Percentiles rank a stretch among this genome's conserved stretches.
phyloP scores from a whole-genome alignment of 2,797 vertebrate genomes.

The Lepus townsendii region DNA sequence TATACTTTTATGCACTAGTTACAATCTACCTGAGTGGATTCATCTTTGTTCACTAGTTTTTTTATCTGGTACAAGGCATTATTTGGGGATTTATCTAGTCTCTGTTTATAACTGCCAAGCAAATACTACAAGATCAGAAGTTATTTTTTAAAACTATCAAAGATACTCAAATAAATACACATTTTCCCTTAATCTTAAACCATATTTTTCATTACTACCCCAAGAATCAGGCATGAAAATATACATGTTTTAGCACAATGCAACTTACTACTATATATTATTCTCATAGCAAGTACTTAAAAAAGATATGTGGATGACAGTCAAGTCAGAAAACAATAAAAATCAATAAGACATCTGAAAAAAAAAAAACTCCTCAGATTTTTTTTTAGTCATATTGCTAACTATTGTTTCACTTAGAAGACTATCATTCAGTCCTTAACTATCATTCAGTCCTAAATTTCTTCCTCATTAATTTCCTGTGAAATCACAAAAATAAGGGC shows the following conservation, averaged over 20 bases:
- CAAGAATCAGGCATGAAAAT: conserved; percentile 47
- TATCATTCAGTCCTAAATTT: fast-evolving
- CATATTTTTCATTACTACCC: background rate
- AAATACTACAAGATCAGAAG: background rate
- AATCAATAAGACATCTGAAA: background rate
- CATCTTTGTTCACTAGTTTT: conserved; percentile 23
- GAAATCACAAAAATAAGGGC: background rate
- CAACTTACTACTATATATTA: background rate
- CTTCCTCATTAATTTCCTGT: background rate
- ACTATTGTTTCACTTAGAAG: background rate
- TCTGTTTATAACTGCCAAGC: background rate
- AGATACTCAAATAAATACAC: conserved; percentile 14
- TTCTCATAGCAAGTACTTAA: background rate
- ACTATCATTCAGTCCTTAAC: background rate
- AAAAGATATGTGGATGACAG: background rate
- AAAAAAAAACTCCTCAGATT: background rate
- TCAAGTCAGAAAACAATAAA: background rate
- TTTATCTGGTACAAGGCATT: conserved; percentile 15
- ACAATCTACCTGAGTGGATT: background rate
- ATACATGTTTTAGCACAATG: background rate
- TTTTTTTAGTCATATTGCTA: background rate
- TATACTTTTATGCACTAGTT: background rate
- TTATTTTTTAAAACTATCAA: conserved; percentile 46
- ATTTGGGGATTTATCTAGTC: background rate
- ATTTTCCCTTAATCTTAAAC: conserved; percentile 50